phyloP scores from a whole-genome alignment of 1,140 invertebrate genomes.

The Mizuhopecten yessoensis region DNA sequence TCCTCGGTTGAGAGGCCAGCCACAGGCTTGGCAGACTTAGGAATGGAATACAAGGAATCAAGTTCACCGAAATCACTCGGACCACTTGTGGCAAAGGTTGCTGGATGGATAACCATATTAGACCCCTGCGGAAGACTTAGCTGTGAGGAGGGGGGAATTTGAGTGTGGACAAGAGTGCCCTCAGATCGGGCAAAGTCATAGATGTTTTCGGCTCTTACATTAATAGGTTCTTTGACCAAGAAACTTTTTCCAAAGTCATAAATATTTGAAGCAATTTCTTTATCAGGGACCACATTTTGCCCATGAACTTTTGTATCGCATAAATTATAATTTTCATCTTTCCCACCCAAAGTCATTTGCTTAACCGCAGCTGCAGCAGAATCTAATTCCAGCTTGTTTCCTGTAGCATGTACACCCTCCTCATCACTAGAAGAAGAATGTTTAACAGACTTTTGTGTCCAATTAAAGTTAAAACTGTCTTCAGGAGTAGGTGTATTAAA shows the following conservation, averaged over 20 bases:
- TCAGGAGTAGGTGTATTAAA: neutral
- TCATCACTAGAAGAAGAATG: neutral
- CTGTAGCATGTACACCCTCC: neutral
- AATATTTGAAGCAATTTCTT: slow-evolving; percentile 1
- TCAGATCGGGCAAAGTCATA: slow-evolving; percentile 30
- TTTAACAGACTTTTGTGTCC: neutral
- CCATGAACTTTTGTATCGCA: slow-evolving; percentile 4
- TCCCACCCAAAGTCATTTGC: neutral
- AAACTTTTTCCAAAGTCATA: slow-evolving; percentile 15
- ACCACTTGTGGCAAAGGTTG: neutral
- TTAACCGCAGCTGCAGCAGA: neutral
- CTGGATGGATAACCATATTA: neutral
- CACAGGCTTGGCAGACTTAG: slow-evolving; percentile 20
- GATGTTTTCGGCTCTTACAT: slow-evolving; percentile 26
- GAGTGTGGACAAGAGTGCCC: slow-evolving; percentile 13
- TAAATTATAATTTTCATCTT: slow-evolving; percentile 14
- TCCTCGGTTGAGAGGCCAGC: neutral
- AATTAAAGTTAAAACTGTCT: neutral
- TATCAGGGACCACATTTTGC: neutral
- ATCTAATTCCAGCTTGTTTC: neutral
- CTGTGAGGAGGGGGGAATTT: neutral
- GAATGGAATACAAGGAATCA: slow-evolving; percentile 2
- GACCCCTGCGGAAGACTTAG: neutral
- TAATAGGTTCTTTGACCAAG: neutral
- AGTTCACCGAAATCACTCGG: neutral